Percentiles rank a stretch among this genome's conserved stretches.
Conservation (phyloP, 2,888 invertebrate genomes). For the Hydrotaea cyrtoneurina region DNA sequence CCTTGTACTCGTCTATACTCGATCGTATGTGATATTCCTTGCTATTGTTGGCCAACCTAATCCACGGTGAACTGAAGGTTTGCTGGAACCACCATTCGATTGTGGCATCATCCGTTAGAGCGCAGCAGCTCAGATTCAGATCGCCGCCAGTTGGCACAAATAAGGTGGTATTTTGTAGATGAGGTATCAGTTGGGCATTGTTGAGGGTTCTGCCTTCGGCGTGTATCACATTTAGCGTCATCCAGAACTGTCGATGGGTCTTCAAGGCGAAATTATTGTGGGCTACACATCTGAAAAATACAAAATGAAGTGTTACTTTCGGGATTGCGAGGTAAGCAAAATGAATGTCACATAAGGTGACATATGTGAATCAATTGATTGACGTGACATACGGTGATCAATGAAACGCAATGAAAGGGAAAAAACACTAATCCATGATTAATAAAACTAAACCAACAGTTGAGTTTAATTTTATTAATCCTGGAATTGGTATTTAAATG, state of each 20-base stretch:
- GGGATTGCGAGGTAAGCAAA: too few relatives aligned
- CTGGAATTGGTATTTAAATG: too few relatives aligned
- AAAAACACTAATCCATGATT: too few relatives aligned
- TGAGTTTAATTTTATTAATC: too few relatives aligned
- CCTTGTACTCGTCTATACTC: slow-evolving; percentile 75
- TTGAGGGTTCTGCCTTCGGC: slow-evolving; percentile 40
- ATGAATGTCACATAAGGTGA: too few relatives aligned
- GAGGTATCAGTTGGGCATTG: slow-evolving; percentile 74
- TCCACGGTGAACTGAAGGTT: slow-evolving; percentile 70
- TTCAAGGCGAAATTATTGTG: slow-evolving; percentile 81
- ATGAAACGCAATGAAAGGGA: too few relatives aligned
- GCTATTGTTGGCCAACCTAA: slow-evolving; percentile 76
- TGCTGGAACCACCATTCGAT: slow-evolving; percentile 79
- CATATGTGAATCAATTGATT: too few relatives aligned
- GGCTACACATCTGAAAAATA: slow-evolving; percentile 82
- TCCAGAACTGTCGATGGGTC: slow-evolving; percentile 76
- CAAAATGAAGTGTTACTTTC: too few relatives aligned
- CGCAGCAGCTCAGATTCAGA: slow-evolving; percentile 75
- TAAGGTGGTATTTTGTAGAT: slow-evolving; percentile 77
- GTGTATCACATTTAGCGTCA: slow-evolving; percentile 70
- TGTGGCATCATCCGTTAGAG: slow-evolving; percentile 72
- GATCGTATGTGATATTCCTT: slow-evolving; percentile 74
- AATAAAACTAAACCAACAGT: too few relatives aligned
- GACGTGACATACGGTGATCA: too few relatives aligned
- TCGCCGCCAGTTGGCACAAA: slow-evolving; percentile 75